These are phyloP conservation scores for Eupelmus urozonus DNA, from an alignment of 2,888 invertebrate genomes.

Conservation along the genomic window DNA sequence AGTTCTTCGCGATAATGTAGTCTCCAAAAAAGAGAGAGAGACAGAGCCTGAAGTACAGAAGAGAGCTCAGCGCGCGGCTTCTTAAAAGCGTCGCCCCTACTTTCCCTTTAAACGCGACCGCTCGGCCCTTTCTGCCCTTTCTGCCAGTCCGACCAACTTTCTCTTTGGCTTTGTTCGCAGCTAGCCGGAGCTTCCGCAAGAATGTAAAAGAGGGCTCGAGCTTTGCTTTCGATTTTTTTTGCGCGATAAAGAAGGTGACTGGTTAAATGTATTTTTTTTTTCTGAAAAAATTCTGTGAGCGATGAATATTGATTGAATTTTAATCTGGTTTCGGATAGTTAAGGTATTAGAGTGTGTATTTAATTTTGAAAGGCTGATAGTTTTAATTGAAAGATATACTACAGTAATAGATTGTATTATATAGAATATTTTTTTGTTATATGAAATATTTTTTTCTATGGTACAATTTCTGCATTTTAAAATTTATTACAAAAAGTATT, in stretches of 20 bases:
- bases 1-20: constrained; percentile 63
- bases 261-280: neutral
- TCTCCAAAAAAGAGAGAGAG: constrained; percentile 37
- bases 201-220: neutral
- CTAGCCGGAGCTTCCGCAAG: neutral
- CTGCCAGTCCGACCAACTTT: constrained; percentile 11
- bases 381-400: too few relatives aligned
- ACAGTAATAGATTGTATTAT: too few relatives aligned
- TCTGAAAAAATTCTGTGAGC: neutral
- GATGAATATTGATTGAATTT: too few relatives aligned
- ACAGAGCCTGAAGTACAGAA: neutral
- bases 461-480: too few relatives aligned
- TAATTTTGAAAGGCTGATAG: too few relatives aligned
- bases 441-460: too few relatives aligned
- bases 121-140: neutral
- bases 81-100: constrained; percentile 43
- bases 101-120: constrained; percentile 2
- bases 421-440: too few relatives aligned
- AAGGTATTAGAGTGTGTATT: too few relatives aligned
- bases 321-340: too few relatives aligned
- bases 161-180: neutral
- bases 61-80: constrained; percentile 8
- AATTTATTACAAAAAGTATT: too few relatives aligned
- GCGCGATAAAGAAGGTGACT: too few relatives aligned
- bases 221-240: constrained; percentile 5